These are phyloP conservation scores for Dryoscopus gambensis DNA, from an alignment of 2,113 vertebrate genomes.

Conservation along the genomic window DNA sequence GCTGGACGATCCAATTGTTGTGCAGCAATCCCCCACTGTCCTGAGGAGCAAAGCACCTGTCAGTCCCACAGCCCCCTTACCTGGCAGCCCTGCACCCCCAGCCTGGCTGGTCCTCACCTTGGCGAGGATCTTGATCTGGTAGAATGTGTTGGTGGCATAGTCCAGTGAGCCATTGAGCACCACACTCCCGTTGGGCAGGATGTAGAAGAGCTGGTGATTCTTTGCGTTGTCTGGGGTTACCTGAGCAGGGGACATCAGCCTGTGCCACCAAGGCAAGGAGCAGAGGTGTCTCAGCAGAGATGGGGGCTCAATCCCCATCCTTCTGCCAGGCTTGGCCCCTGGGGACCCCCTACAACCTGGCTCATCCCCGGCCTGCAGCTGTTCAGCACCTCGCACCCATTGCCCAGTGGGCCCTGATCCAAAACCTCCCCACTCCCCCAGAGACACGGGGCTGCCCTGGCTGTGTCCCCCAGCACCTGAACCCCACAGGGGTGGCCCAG, in stretches of 20 bases:
- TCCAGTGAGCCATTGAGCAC: slow-evolving; percentile 43
- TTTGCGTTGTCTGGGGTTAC: neutral
- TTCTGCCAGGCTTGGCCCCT: neutral
- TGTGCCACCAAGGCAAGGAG: neutral
- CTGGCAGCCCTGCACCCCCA: neutral
- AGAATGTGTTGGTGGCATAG: slow-evolving; percentile 45
- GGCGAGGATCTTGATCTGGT: slow-evolving; percentile 32
- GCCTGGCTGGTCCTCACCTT: neutral
- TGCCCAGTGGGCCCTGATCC: neutral
- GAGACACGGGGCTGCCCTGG: neutral
- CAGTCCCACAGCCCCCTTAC: neutral
- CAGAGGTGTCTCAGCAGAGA: neutral
- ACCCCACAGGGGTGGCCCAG: neutral
- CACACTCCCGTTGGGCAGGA: neutral
- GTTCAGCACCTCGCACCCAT: neutral
- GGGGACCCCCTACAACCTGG: too few species aligned
- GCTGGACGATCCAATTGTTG: neutral
- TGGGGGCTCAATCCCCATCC: neutral
- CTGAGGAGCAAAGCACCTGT: neutral
- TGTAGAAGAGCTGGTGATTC: slow-evolving; percentile 27
- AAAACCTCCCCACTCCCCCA: neutral
- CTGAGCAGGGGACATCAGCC: neutral
- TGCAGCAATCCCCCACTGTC: neutral
- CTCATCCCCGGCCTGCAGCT: neutral
- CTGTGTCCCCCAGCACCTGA: fast-evolving